Base-by-base conservation (phyloP, 2,888 invertebrate genomes). In the Chirona hameri region DNA sequence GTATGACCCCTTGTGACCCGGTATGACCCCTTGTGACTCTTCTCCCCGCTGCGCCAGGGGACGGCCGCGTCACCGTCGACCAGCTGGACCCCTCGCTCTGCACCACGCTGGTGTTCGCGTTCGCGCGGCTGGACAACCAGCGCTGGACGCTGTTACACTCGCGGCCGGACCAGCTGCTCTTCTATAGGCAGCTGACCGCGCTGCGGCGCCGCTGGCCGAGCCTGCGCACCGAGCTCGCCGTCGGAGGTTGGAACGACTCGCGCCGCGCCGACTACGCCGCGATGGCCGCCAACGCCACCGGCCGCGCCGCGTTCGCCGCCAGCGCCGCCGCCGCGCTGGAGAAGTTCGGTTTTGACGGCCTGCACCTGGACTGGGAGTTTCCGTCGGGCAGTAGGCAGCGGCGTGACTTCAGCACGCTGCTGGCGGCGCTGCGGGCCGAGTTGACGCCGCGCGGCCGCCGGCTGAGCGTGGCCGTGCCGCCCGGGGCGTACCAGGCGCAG, bases 161-260 rank as follows among this genome's bases (percentile, higher is more conserved):
- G 27, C n/a, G 7, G 65, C 65, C 65, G 9, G 65, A 65, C 65
- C 21, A 27, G 65, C 65, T 65, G 27, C 65, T 65, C n/a, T 27
- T 27, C 65, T 65, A 65, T 27, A n/a, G 65, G n/a, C 65, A 65
- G 65, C 9, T 65, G 21, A 65, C 65, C 27, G 27, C 27, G n/a
- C 65, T 65, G n/a, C 94, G 94, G 86, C 88, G 90, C 48, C 89
- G 90, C 31, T 91, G 93, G 84, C 92, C 92, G 0, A 90, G 91
- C 1, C 88, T 95, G 0, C 92, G 92, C 86, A 92, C 94, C 0
- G 88, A 95, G 5, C 88, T 98, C 48, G 95, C 95, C 1, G 88
- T 98, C 82, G 98, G 98, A n/a, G 98, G 97, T 0, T 97, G 97
- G 97, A 96, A 95, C 0, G 96, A 97, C 88, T 97, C 96, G 0